Evolutionary conservation across 92 coral and sea anemone species (phyloP), one percentile per base, ranked within the genome.

Genomic region (Phymanthus crucifer): DNA sequence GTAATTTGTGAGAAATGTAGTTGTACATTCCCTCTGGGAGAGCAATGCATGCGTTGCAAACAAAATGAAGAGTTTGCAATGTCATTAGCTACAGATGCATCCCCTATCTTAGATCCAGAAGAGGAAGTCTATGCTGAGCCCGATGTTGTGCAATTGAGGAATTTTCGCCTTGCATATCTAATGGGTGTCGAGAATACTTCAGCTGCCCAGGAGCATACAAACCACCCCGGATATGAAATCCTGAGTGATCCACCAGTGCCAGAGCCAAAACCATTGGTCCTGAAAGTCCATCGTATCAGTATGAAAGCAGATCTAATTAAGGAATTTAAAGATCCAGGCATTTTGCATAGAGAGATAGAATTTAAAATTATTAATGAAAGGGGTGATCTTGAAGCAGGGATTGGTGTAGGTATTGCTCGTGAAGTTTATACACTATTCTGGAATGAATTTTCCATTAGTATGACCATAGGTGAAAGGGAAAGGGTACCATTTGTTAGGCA

Each of bases 401-500:
- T 34, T 26, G 90, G 89, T 40, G 32, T 72, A 38, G 86, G 86
- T 11, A 80, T 52, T 33, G 66, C 67, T 67, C 67, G 84, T 23
- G 85, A 85, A 61, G 80, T 80, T 35, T 85, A 79, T 69, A 58
- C 89, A 21, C 79, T 70, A 71, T 86, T 86, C 75, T 86, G 85
- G 89, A 57, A 80, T 40, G 76, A 85, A 47, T 85, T 85, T 45
- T 45, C 50, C 50, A 45, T 45, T 1, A 45, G 50, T 45, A 52
- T 52, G 61, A 52, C 61, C 0, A 52, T 52, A 24, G 86, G 90
- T 50, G 93, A 89, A 66, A 80, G 89, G 31, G 84, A 89, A 40
- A 75, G 92, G 78, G 89, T 74, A 27, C 89, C 87, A 1, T 90
- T 83, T 68, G 81, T 87, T 7, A 70, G 91, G 71, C 91, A 90